Percentiles rank a stretch among this genome's conserved stretches.
These are phyloP conservation scores for Carettochelys insculpta DNA, from an alignment of 2,113 vertebrate species.

Conservation along the genomic window DNA sequence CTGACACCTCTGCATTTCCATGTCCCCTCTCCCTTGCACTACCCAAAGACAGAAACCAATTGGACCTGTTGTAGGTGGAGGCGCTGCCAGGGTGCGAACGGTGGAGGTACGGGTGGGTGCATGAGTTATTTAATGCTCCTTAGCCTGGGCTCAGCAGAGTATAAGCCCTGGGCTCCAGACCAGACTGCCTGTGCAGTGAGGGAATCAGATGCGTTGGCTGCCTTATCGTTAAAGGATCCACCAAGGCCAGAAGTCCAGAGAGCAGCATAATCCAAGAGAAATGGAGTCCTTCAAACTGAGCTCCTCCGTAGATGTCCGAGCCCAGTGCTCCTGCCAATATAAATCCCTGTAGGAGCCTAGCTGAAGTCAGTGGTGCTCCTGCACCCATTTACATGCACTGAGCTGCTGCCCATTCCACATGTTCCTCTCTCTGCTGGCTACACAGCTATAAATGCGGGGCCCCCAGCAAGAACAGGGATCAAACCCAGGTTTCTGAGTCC, in stretches of 20 bases:
- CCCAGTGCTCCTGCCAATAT: background rate
- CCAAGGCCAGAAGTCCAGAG: background rate
- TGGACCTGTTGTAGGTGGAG: slow-evolving; percentile 32
- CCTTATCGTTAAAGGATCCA: background rate
- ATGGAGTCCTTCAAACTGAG: background rate
- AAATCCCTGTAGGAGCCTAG: background rate
- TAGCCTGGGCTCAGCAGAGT: too few relatives aligned
- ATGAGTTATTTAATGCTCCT: background rate
- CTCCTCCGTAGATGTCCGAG: background rate
- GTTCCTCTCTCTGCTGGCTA: background rate
- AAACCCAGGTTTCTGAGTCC: background rate
- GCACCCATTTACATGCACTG: background rate
- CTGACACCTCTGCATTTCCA: slow-evolving; percentile 75
- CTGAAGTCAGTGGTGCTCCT: background rate
- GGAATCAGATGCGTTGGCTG: fast-evolving
- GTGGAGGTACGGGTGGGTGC: background rate
- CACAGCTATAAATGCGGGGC: background rate
- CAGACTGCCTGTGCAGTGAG: fast-evolving
- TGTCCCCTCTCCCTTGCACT: slow-evolving; percentile 74
- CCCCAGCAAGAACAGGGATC: background rate
- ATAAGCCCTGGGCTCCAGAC: background rate
- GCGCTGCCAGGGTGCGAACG: background rate
- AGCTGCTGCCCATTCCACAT: background rate
- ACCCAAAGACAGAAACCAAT: slow-evolving; percentile 80
- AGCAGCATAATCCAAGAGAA: background rate